Evolutionary conservation across 2,113 vertebrate genomes (phyloP).

Genomic region (Microtus pennsylvanicus): DNA sequence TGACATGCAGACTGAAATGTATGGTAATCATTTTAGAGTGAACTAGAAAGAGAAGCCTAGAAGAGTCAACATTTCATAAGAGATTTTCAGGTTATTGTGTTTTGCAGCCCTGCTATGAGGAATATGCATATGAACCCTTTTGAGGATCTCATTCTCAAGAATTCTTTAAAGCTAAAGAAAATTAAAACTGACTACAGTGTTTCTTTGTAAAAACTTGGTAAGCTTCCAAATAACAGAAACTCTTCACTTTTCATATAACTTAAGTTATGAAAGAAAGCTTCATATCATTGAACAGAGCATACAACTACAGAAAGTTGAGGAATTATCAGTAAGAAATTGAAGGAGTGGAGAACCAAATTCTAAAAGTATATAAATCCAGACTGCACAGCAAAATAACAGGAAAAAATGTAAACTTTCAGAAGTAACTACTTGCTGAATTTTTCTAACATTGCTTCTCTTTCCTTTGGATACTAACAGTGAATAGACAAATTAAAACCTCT

Average conservation of each 20-base stretch:
- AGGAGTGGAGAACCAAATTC: background rate
- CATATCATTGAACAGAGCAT: background rate
- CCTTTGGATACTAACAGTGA: slow-evolving; percentile 53
- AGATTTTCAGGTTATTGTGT: background rate
- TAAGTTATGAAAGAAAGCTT: background rate
- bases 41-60: background rate
- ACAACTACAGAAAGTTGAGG: background rate
- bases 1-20: slow-evolving; percentile 7
- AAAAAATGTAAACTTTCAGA: slow-evolving; percentile 3
- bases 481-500: background rate
- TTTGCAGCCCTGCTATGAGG: background rate
- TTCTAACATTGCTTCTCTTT: slow-evolving; percentile 35
- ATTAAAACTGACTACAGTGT: background rate
- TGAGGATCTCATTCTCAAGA: background rate
- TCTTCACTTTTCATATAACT: background rate
- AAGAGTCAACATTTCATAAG: background rate
- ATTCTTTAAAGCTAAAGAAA: background rate
- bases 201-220: background rate
- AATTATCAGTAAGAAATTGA: slow-evolving; percentile 34
- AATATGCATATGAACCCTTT: background rate
- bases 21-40: background rate
- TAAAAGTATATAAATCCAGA: background rate
- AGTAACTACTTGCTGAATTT: background rate
- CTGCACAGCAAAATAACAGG: background rate
- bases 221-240: background rate